Evolutionary conservation across 2,888 invertebrate genomes (phyloP).

Genomic region (Drosophila fungiperda): DNA sequence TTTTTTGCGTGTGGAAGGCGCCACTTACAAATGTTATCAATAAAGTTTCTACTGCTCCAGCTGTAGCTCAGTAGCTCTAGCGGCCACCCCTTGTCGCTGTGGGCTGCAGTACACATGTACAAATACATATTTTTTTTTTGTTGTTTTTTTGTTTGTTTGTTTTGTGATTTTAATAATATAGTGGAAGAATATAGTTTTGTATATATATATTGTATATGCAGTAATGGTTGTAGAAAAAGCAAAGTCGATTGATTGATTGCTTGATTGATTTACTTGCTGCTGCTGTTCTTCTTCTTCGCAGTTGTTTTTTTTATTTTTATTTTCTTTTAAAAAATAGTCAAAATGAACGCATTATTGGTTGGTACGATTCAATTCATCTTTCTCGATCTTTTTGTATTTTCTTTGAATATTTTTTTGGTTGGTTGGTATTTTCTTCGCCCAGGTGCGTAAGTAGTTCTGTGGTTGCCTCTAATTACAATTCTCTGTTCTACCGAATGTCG

Average conservation of each 20-base stretch:
- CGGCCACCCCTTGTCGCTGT: constrained; percentile 84
- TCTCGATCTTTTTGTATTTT: constrained; percentile 30
- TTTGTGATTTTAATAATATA: constrained; percentile 65
- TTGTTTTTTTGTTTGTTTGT: constrained; percentile 43
- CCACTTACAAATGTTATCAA: constrained; percentile 85
- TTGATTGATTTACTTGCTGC: constrained; percentile 60
- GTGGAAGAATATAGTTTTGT: constrained; percentile 71
- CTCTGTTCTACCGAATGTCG: constrained; percentile 76
- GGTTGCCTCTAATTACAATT: constrained; percentile 72
- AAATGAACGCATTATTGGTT: constrained; percentile 78
- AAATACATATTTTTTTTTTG: constrained; percentile 73
- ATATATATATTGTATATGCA: constrained; percentile 63
- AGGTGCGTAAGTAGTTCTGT: constrained; percentile 45
- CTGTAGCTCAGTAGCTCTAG: constrained; percentile 76
- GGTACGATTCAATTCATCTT: constrained; percentile 55
- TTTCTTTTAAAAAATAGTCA: constrained; percentile 48
- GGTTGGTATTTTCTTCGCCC: constrained; percentile 38
- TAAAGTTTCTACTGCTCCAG: constrained; percentile 85
- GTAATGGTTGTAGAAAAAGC: constrained; percentile 80
- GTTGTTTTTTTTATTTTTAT: not conserved
- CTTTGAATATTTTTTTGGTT: constrained; percentile 25
- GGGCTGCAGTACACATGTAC: constrained; percentile 84
- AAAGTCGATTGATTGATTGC: constrained; percentile 75
- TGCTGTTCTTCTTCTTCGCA: constrained; percentile 48
- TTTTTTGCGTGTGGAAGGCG: constrained; percentile 19